A percentile compares a stretch with the other conserved stretches of the same genome.
phyloP scores from a whole-genome alignment of 2,888 invertebrate genomes.

The Falcaria lacertinaria region DNA sequence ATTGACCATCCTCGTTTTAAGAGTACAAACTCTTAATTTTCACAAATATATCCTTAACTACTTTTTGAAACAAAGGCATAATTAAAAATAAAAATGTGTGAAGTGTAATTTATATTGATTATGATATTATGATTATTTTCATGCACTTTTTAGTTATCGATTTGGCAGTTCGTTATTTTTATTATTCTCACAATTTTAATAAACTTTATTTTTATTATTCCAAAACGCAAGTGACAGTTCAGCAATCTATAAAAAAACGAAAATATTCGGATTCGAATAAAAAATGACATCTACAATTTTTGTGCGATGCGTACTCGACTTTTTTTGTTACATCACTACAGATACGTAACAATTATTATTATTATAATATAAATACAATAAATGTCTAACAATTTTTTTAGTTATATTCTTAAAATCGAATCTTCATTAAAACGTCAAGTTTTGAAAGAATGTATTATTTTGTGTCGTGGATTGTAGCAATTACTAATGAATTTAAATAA shows the following conservation, averaged over 20 bases:
- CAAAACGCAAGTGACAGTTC: too few relatives aligned
- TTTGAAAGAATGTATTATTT: background rate
- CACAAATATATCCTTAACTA: too few relatives aligned
- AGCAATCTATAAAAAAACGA: slow-evolving; percentile 11
- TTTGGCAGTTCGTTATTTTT: slow-evolving; percentile 46
- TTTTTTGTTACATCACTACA: slow-evolving; percentile 45
- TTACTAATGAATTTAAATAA: background rate
- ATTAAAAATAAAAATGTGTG: too few relatives aligned
- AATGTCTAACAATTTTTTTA: slow-evolving; percentile 31
- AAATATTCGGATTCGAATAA: slow-evolving; percentile 2
- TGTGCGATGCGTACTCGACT: slow-evolving; percentile 72
- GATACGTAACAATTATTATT: slow-evolving; percentile 57
- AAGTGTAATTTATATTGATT: slow-evolving; percentile 16
- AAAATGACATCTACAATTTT: slow-evolving; percentile 49
- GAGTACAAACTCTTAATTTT: slow-evolving; percentile 17
- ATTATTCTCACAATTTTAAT: too few relatives aligned
- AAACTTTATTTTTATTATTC: too few relatives aligned
- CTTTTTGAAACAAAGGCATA: too few relatives aligned
- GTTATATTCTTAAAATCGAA: slow-evolving; percentile 18
- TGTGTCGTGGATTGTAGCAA: background rate
- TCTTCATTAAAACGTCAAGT: slow-evolving; percentile 4
- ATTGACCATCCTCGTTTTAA: slow-evolving; percentile 57
- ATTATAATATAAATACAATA: slow-evolving; percentile 11
- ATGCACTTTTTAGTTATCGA: slow-evolving; percentile 11
- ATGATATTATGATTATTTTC: slow-evolving; percentile 18